These are phyloP conservation scores for Athalia cordata DNA, from an alignment of 2,888 invertebrate genomes.

Conservation along the genomic window DNA sequence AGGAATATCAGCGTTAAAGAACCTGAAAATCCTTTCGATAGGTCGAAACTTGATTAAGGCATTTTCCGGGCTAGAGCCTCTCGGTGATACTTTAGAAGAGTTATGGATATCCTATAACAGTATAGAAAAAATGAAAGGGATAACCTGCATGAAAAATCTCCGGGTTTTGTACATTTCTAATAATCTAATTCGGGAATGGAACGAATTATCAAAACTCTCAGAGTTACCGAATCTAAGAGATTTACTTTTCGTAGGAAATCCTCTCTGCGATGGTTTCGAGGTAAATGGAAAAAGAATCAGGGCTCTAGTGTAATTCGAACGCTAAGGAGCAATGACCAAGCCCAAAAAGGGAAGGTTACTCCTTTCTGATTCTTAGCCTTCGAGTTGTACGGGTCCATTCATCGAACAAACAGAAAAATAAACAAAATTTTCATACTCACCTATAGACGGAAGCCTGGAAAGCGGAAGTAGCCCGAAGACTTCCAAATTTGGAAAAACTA, in stretches of 20 bases:
- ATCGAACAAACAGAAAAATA: not conserved
- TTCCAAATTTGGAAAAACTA: conserved; percentile 86
- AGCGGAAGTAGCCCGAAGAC: conserved; percentile 81
- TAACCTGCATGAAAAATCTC: conserved; percentile 86
- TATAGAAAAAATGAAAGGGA: conserved; percentile 93
- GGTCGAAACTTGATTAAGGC: conserved; percentile 94
- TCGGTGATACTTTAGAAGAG: conserved; percentile 91
- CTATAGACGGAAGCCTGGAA: conserved; percentile 84
- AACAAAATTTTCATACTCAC: conserved; percentile 69
- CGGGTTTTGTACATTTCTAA: conserved; percentile 89
- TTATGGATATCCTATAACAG: conserved; percentile 96
- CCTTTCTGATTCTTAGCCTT: not conserved
- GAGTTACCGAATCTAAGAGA: conserved; percentile 84
- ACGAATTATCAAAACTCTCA: conserved; percentile 87
- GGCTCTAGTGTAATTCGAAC: not conserved
- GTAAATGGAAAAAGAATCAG: conserved; percentile 51
- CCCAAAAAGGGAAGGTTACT: too few relatives aligned
- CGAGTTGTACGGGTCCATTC: not conserved
- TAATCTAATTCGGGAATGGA: conserved; percentile 91
- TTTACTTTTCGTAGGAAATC: conserved; percentile 85
- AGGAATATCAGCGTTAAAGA: conserved; percentile 88
- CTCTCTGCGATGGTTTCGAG: conserved; percentile 73
- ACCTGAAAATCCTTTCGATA: conserved; percentile 87
- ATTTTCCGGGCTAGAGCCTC: conserved; percentile 89
- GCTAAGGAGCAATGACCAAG: not conserved